Evolutionary conservation across 2,797 vertebrate genomes (phyloP).

Genomic region (Gephyroberyx darwinii): DNA sequence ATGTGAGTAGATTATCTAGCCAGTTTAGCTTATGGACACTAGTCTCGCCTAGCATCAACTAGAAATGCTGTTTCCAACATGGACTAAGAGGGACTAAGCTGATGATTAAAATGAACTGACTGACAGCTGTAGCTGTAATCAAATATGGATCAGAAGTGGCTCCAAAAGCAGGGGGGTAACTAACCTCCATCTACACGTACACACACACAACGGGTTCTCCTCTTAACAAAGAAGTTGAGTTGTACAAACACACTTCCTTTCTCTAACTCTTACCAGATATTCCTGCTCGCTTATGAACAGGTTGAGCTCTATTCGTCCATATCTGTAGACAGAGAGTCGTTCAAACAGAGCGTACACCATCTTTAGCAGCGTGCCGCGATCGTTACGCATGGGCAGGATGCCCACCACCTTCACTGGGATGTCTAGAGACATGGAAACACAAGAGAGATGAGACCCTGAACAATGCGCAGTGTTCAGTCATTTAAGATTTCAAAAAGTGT

Average conservation of each 20-base stretch:
- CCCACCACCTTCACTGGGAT: constrained; percentile 89
- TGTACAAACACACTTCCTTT: neutral
- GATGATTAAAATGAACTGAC: neutral
- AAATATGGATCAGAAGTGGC: neutral
- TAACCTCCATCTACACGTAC: too few relatives aligned
- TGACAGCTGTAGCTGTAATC: neutral
- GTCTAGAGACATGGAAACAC: constrained; percentile 74
- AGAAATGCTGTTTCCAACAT: neutral
- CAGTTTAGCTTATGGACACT: neutral
- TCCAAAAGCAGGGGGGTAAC: too few relatives aligned
- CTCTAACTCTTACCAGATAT: constrained; percentile 82
- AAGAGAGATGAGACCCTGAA: neutral
- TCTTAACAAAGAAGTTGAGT: neutral
- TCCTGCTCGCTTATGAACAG: constrained; percentile 89
- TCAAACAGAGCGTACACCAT: constrained; percentile 87
- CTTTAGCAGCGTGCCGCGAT: constrained; percentile 86
- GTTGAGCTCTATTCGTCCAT: constrained; percentile 91
- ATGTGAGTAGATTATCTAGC: constrained; percentile 1
- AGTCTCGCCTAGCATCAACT: neutral
- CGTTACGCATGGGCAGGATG: constrained; percentile 80
- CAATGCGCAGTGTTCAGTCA: neutral
- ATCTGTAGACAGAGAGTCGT: constrained; percentile 86
- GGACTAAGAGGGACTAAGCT: neutral
- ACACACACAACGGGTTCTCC: too few relatives aligned
- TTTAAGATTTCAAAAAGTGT: neutral